Conservation (phyloP, 2,113 vertebrate genomes). For the Theristicus caerulescens region DNA sequence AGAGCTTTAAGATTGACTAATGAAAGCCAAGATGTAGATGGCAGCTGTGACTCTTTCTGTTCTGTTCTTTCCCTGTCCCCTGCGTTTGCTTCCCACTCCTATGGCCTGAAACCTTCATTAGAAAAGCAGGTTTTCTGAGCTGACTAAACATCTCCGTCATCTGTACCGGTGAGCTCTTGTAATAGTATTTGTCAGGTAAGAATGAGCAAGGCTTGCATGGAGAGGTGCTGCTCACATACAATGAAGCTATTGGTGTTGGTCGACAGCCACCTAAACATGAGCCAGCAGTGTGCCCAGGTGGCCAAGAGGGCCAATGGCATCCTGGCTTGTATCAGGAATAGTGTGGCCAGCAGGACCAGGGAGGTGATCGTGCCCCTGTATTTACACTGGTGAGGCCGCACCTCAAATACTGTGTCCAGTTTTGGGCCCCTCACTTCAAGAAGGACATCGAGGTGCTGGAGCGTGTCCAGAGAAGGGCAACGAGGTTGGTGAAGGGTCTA, state of each 20-base stretch:
- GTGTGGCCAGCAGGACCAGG: no score
- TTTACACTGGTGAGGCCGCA: no score
- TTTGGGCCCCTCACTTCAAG: no score
- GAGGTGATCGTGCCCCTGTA: no score
- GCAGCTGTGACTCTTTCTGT: not conserved
- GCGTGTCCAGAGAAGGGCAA: no score
- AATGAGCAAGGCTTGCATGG: not conserved
- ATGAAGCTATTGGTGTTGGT: not conserved
- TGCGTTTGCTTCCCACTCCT: not conserved
- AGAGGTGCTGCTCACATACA: not conserved
- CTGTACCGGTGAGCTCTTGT: not conserved
- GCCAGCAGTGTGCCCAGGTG: no score
- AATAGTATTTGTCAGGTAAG: not conserved
- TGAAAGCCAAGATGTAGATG: not conserved
- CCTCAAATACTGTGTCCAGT: no score
- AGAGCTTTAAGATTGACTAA: not conserved
- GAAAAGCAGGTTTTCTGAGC: not conserved
- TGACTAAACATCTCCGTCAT: not conserved
- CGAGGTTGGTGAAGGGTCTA: no score
- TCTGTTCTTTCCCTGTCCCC: not conserved
- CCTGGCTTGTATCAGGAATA: no score
- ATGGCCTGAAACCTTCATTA: not conserved
- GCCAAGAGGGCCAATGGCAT: no score
- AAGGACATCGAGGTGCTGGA: no score
- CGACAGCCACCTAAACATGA: no score